phyloP scores from a whole-genome alignment of 1,140 invertebrate genomes.

The Babylonia areolata region DNA sequence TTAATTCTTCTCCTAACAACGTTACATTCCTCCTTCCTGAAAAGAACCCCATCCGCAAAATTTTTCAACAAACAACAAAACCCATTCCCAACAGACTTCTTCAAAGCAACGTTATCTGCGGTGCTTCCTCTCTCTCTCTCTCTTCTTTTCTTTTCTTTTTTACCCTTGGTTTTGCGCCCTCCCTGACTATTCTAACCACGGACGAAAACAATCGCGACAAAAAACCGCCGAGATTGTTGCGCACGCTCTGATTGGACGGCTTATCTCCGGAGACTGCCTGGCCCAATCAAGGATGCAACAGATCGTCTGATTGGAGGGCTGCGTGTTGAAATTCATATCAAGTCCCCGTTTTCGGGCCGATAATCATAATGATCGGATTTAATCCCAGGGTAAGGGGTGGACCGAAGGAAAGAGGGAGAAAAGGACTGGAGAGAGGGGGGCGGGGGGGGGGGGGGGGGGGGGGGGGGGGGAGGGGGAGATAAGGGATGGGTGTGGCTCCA shows the following conservation, averaged over 20 bases:
- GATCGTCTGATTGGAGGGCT: constrained; percentile 39
- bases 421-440: neutral
- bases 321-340: constrained; percentile 46
- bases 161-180: neutral
- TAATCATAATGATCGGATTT: constrained; percentile 33
- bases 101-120: neutral
- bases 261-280: constrained; percentile 33
- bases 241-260: constrained; percentile 20
- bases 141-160: too few species aligned
- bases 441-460: neutral
- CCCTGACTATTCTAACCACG: constrained; percentile 14
- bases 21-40: too few species aligned
- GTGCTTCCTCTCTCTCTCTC: neutral
- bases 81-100: neutral
- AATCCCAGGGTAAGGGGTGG: too few species aligned
- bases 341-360: constrained; percentile 37
- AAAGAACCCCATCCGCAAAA: neutral
- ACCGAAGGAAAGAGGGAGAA: neutral
- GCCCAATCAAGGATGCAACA: constrained; percentile 24
- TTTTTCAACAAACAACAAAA: neutral
- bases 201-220: constrained; percentile 17
- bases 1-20: neutral
- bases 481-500: too few species aligned
- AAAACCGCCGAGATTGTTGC: constrained; percentile 17
- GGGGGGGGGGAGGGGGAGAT: neutral